phyloP scores from a whole-genome alignment of 2,888 invertebrate genomes.

The Glyphotaelius pellucidus region DNA sequence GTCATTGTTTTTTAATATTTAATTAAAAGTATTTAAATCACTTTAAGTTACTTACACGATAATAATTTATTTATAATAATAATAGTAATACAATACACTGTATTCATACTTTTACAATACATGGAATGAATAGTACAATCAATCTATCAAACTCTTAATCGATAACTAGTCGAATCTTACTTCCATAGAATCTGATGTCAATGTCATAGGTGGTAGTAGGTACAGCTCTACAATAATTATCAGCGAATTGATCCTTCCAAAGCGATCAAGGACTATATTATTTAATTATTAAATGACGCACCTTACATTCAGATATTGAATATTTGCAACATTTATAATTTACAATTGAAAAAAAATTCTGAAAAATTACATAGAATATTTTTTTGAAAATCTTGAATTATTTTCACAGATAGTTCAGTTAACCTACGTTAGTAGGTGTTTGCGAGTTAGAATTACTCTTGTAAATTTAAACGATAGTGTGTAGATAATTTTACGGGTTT shows the following conservation, averaged over 20 bases:
- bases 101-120: conserved; percentile 65
- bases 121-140: conserved; percentile 65
- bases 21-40: conserved; percentile 66
- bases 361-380: background rate
- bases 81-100: conserved; percentile 65
- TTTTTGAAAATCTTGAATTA: background rate
- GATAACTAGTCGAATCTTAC: conserved; percentile 52
- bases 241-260: background rate
- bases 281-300: conserved; percentile 20
- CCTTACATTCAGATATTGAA: conserved; percentile 43
- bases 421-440: background rate
- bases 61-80: conserved; percentile 65
- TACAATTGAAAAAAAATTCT: background rate
- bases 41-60: conserved; percentile 66
- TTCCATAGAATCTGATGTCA: conserved; percentile 46
- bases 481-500: background rate
- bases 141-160: conserved; percentile 55
- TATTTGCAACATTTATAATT: conserved; percentile 8
- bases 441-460: background rate
- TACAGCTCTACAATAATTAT: background rate
- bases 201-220: background rate
- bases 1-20: conserved; percentile 65
- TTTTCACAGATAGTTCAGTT: background rate
- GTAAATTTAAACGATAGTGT: conserved; percentile 3
- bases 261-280: background rate